phyloP scores from a whole-genome alignment of 1,140 invertebrate species.

The Holcopasites calliopsidis region DNA sequence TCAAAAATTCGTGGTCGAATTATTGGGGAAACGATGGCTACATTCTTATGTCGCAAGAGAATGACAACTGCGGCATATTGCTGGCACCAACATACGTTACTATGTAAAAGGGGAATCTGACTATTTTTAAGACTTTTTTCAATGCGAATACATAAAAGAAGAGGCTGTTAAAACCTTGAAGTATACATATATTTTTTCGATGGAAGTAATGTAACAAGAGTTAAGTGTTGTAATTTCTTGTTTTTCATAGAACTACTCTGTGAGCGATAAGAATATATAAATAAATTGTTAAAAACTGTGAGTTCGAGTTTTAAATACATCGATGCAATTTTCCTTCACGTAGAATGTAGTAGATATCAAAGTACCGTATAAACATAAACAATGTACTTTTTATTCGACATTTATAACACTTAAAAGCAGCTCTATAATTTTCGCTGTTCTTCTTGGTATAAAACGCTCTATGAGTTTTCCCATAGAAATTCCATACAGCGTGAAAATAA shows the following conservation, averaged over 20 bases:
- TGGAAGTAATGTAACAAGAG: background rate
- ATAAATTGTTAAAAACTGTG: conserved; percentile 36
- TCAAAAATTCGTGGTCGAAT: conserved; percentile 98
- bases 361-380: conserved; percentile 21
- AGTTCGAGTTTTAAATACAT: too few species aligned
- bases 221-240: background rate
- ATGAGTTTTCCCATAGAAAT: background rate
- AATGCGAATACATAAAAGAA: background rate
- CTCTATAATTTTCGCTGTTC: background rate
- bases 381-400: conserved; percentile 34
- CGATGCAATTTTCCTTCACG: too few species aligned
- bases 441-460: background rate
- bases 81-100: conserved; percentile 92
- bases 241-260: background rate
- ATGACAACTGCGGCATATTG: conserved; percentile 96
- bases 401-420: conserved; percentile 12
- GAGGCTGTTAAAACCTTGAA: background rate
- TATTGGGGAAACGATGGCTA: conserved; percentile 98
- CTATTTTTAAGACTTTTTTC: conserved; percentile 12
- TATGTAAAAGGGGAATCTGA: conserved; percentile 70
- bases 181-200: background rate
- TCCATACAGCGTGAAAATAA: background rate
- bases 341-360: too few species aligned
- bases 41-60: conserved; percentile 91
- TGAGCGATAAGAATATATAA: conserved; percentile 23